Conservation (phyloP, 2,113 vertebrate genomes). For the Rhinolophus sinicus region DNA sequence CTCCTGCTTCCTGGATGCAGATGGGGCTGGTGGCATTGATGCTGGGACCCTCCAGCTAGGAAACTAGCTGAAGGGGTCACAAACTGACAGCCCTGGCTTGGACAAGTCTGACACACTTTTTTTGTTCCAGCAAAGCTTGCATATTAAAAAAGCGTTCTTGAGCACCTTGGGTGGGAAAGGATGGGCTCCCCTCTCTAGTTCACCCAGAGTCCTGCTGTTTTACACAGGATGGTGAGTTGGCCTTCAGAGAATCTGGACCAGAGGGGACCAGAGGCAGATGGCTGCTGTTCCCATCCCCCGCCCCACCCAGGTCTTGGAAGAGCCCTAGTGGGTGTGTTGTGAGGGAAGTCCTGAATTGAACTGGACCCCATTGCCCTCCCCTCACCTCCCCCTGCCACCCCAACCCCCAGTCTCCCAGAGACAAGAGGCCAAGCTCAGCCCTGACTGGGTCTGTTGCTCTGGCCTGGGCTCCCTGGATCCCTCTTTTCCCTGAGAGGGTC, state of each 20-base stretch:
- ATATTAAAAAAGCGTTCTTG: neutral
- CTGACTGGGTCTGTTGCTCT: neutral
- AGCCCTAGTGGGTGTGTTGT: rapidly evolving
- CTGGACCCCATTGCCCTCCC: no score
- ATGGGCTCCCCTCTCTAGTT: no score
- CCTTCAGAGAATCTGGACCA: neutral
- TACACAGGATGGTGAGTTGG: neutral
- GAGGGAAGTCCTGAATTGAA: no score
- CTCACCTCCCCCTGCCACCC: neutral
- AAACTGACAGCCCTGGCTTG: neutral
- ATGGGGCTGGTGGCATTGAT: neutral
- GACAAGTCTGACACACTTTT: neutral
- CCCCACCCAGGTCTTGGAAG: neutral
- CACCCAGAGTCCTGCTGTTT: rapidly evolving
- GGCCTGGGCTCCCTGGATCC: neutral
- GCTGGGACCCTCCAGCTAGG: neutral
- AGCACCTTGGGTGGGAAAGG: neutral
- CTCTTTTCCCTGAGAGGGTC: neutral
- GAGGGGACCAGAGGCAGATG: neutral
- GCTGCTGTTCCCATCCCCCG: neutral
- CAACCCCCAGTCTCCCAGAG: neutral
- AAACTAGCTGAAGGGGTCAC: neutral
- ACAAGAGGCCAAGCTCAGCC: neutral
- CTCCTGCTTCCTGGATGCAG: neutral
- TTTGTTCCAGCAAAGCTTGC: neutral